phyloP scores from a whole-genome alignment of 2,113 vertebrate genomes.

The Axis porcinus region DNA sequence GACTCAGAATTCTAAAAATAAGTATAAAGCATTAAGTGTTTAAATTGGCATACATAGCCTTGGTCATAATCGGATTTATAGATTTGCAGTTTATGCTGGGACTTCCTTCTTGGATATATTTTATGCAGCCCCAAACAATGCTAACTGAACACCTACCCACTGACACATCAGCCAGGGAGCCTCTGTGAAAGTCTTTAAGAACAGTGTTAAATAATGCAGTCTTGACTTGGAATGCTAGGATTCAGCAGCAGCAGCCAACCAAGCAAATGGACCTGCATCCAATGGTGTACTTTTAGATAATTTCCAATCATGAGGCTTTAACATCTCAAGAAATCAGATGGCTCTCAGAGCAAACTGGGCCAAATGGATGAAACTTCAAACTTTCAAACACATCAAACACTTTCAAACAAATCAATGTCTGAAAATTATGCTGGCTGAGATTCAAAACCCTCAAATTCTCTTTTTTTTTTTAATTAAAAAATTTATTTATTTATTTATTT shows the following conservation, averaged over 20 bases:
- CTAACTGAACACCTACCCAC: background rate
- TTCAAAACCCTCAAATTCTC: background rate
- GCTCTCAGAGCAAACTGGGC: background rate
- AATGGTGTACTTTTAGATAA: background rate
- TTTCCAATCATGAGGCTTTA: background rate
- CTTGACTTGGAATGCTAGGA: background rate
- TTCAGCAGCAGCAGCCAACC: background rate
- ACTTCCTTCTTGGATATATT: background rate
- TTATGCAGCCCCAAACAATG: background rate
- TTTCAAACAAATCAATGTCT: background rate
- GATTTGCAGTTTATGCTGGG: background rate
- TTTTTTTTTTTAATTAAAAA: background rate
- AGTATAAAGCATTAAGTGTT: constrained; percentile 3
- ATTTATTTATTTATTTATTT: background rate
- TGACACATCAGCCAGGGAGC: background rate
- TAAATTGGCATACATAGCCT: background rate
- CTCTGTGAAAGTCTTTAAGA: background rate
- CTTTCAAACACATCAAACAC: background rate
- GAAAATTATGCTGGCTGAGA: background rate
- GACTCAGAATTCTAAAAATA: background rate
- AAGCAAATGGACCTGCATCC: background rate
- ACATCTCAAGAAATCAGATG: background rate
- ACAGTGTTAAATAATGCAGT: background rate
- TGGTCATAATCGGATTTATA: background rate
- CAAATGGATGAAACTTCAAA: background rate